Evolutionary conservation across 2,113 vertebrate genomes (phyloP).

Genomic region (Apaloderma vittatum): DNA sequence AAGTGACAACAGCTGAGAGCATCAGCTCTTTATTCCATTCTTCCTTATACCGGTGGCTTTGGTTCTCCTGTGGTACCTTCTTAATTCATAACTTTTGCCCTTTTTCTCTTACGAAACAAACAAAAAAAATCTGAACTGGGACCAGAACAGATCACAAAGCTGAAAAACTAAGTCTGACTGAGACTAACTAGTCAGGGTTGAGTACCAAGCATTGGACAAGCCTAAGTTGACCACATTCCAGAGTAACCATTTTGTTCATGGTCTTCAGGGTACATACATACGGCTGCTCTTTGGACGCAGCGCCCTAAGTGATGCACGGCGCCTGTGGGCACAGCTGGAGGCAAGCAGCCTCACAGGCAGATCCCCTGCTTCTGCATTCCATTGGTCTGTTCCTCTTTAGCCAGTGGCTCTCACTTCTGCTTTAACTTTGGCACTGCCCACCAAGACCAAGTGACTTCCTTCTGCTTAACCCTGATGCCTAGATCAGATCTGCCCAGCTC

Average conservation of each 20-base stretch:
- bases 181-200: background rate
- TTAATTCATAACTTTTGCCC: background rate
- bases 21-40: background rate
- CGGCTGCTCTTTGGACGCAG: fast-evolving
- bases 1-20: background rate
- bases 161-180: background rate
- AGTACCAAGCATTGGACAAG: background rate
- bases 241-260: background rate
- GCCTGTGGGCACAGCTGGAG: background rate
- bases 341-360: background rate
- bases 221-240: background rate
- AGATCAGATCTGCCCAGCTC: background rate
- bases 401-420: background rate
- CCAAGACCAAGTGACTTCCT: background rate
- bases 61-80: background rate
- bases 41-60: background rate
- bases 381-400: background rate
- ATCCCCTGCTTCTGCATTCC: background rate
- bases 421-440: background rate
- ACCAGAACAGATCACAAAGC: background rate
- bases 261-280: background rate
- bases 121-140: background rate
- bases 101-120: background rate
- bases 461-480: background rate
- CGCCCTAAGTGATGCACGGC: fast-evolving